Base-by-base conservation (phyloP, 2,888 invertebrate genomes). In the Byasa hedistus region DNA sequence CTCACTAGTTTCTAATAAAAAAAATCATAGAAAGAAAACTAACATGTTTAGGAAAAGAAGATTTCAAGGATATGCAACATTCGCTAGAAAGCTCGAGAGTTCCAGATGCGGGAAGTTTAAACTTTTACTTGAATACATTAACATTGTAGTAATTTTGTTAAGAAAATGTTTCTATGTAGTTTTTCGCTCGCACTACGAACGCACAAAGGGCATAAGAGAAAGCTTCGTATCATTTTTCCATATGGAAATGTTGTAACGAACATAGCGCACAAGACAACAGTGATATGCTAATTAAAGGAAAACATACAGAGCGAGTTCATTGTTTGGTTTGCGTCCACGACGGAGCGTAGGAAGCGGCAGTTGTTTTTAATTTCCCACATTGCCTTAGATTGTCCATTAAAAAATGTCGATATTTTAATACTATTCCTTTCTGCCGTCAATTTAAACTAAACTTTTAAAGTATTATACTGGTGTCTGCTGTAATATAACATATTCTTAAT, bases 251-350 rank as follows among this genome's bases (percentile, higher is more conserved):
- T 82, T 86, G 84, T 84, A 85, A 81, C 84, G 83, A 85, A 80
- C 85, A 78, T 78, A 82, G 78, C 85, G 84, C 73, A 82, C 84
- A 91, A 91, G 91, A 91, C 87, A 89, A 90, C 89, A 89, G 81
- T 84, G 85, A 87, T 89, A 91, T 91, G 91, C 81, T 91, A 91
- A 91, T 91, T 91, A 89, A 91, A 91, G 84, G 87, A 90, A 90
- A 91, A 91, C 85, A 90, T 75, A 73, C 80, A 78, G 82, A 82
- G 80, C 80, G 84, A 77, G 77, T 79, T 78, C 79, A 69, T 72
- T 86, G 87, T 91, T 90, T 89, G 83, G 86, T 86, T 89, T 88
- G 76, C 79, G 82, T 80, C 81, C 79, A 76, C 77, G 79, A 80
- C 75, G 84, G 82, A 81, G 82, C 77, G 77, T 75, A 81, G 80